Evolutionary conservation across 2,113 vertebrate genomes (phyloP).

Genomic region (Gymnarchus niloticus): DNA sequence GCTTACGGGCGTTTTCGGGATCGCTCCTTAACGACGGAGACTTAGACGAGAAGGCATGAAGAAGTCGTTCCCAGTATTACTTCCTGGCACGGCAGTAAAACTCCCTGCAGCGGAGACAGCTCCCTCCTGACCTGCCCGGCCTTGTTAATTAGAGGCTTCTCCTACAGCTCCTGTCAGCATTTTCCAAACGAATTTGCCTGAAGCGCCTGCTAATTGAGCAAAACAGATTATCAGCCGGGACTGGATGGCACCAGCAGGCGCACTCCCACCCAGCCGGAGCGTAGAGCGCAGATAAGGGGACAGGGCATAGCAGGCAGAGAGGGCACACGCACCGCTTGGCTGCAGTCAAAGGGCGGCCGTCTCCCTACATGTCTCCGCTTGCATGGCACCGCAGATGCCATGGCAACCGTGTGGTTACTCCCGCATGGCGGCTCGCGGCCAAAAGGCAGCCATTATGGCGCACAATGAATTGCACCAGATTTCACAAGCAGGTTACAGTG

Average conservation of each 20-base stretch:
- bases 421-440: neutral
- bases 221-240: conserved; percentile 18
- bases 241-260: neutral
- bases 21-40: neutral
- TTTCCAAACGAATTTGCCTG: conserved; percentile 1
- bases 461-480: neutral
- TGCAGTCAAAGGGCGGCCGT: neutral
- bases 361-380: neutral
- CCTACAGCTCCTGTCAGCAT: conserved; percentile 28
- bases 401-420: neutral
- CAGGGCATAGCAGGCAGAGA: neutral
- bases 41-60: neutral
- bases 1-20: too few relatives aligned
- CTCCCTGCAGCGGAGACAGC: conserved; percentile 28
- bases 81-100: conserved; percentile 25
- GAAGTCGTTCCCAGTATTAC: conserved; percentile 21
- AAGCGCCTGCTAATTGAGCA: conserved; percentile 22
- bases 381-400: neutral
- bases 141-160: conserved; percentile 35
- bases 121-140: conserved; percentile 20
- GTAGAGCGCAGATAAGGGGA: neutral
- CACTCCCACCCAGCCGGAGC: neutral
- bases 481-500: neutral
- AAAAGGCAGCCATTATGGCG: neutral
- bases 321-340: too few relatives aligned